Conservation (phyloP, 2,797 vertebrate genomes). For the Furcifer pardalis region DNA sequence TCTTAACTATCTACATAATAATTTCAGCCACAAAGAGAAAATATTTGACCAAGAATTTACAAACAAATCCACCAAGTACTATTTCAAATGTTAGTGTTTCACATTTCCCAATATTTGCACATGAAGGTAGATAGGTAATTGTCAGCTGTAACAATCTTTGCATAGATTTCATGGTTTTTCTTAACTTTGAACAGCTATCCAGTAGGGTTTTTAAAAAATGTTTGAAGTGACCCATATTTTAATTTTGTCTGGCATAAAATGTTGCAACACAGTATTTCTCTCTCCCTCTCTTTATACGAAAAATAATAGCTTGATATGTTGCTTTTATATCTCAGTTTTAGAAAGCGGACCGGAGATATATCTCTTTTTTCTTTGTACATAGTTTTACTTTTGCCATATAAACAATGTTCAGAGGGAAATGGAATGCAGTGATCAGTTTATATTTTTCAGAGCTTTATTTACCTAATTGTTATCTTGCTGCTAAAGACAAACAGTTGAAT, state of each 20-base stretch:
- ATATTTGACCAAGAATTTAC: background rate
- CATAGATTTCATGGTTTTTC: background rate
- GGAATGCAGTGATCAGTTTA: constrained; percentile 15
- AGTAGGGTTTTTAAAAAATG: background rate
- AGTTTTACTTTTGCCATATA: background rate
- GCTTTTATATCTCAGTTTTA: no score
- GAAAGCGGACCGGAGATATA: background rate
- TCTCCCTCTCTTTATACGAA: constrained; percentile 12
- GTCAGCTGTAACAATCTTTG: background rate
- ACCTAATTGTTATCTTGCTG: background rate
- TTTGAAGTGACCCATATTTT: background rate
- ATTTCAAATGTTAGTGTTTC: background rate
- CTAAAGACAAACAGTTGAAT: constrained; percentile 14
- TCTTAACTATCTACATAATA: background rate
- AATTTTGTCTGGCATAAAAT: background rate
- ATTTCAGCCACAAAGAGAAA: background rate
- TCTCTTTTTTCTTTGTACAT: background rate
- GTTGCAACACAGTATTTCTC: background rate
- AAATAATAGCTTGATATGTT: constrained; percentile 17
- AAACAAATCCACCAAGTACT: background rate
- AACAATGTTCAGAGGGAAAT: background rate
- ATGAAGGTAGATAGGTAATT: background rate
- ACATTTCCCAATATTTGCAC: background rate
- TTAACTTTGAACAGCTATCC: background rate
- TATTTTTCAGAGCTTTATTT: constrained; percentile 5